Base-by-base conservation (phyloP, 2,797 vertebrate species). In the Neosalanx taihuensis region DNA sequence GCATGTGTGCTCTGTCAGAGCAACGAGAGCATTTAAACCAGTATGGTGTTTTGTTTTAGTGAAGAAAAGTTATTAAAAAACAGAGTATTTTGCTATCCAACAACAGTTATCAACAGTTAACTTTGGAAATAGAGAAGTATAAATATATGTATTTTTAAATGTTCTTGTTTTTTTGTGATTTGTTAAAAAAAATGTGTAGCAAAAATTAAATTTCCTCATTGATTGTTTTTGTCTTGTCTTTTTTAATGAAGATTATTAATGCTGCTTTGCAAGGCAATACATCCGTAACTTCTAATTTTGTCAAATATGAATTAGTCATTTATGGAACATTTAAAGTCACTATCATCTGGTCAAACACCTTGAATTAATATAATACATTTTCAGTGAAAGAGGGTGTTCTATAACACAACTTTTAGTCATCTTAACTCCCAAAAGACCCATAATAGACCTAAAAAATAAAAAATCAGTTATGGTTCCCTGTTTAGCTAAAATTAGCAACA, bases 151-250 rank as follows among this genome's bases (percentile, higher is more conserved):
- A 87, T 91, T 91, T 90, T 92, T 89, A 89, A 91, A 88, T 87
- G 85, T 89, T 85, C 51, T 75, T 85, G 81, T 91, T 85, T 64
- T 49, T 85, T 64, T 90, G 89, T 91, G 88, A 91, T 92, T 90
- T 90, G 81, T 86, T 85, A 59, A 83, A 63, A 61, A 84, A 89
- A 70, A 72, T 83, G 85, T 90, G 86, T 91, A 89, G 89, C 89
- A 90, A 79, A 90, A 88, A 89, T 90, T 87, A 89, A 90, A 90
- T 86, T 87, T 83, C 78, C 79, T 90, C 76, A 83, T 89, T 88
- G 90, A 89, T 76, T 23, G 3, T 9, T 58, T 82, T 74, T 81
- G 62, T 56, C 17, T 63, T 3, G 64, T 79, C 26, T 33, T 81
- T 20, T 68, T 31, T 75, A 4, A 41, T 41, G 37, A 41, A 41